A percentile compares a stretch with the other conserved stretches of the same genome.
Evolutionary conservation across 2,113 vertebrate genomes (phyloP).

Genomic region (Microtus richardsoni): DNA sequence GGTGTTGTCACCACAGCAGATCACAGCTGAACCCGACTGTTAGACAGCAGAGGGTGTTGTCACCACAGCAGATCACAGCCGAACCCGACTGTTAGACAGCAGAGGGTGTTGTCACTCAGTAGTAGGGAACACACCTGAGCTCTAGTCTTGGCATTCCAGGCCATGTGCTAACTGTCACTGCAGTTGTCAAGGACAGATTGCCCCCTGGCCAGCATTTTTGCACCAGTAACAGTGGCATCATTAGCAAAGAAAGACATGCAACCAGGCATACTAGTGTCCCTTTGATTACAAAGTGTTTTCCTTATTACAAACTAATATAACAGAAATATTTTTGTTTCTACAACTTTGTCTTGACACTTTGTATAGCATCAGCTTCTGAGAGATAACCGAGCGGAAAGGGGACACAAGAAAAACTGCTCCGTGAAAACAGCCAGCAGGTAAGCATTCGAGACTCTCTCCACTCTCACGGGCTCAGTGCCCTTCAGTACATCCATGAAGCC

Average conservation of each 20-base stretch:
- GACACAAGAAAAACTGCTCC: slow-evolving; percentile 95
- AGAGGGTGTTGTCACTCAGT: too few relatives aligned
- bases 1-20: too few relatives aligned
- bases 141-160: neutral
- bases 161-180: neutral
- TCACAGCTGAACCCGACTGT: neutral
- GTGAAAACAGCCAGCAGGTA: slow-evolving; percentile 97
- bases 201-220: neutral
- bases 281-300: neutral
- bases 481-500: too few relatives aligned
- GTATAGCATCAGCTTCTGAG: slow-evolving; percentile 90
- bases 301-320: neutral
- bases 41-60: too few relatives aligned
- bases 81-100: too few relatives aligned
- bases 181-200: neutral
- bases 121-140: neutral
- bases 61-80: too few relatives aligned
- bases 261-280: neutral
- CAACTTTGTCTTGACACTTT: slow-evolving; percentile 62
- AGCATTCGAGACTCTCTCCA: neutral
- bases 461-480: neutral
- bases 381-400: slow-evolving; percentile 93
- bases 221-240: rapidly evolving
- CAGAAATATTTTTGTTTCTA: slow-evolving; percentile 65
- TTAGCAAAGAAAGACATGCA: neutral